Evolutionary conservation across 2,888 invertebrate species (phyloP).

Genomic region (Cantharis flavilabris): DNA sequence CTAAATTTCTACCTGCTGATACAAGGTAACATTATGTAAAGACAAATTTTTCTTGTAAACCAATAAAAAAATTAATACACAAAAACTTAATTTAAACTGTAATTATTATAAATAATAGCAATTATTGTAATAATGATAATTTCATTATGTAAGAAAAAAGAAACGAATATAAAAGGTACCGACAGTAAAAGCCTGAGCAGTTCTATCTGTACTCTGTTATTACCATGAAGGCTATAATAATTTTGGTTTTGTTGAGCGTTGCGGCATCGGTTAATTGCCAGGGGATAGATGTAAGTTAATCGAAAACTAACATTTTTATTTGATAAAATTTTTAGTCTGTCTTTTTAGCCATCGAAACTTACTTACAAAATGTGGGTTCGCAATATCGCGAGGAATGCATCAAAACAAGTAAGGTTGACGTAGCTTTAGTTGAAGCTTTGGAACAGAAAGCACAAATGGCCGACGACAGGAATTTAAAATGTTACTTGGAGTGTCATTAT

Average conservation of each 20-base stretch:
- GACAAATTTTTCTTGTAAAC: too few relatives aligned
- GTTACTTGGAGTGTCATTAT: background rate
- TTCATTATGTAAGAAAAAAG: too few relatives aligned
- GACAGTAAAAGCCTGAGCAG: too few relatives aligned
- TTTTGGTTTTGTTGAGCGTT: background rate
- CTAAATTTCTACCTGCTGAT: too few relatives aligned
- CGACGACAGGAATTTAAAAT: background rate
- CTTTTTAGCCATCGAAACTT: background rate
- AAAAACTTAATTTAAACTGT: too few relatives aligned
- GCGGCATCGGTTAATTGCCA: background rate
- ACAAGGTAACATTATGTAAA: too few relatives aligned
- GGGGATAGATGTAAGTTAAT: background rate
- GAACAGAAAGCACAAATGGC: background rate
- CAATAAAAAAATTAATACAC: too few relatives aligned
- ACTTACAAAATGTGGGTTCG: background rate
- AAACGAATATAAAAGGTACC: too few relatives aligned
- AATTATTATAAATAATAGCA: too few relatives aligned
- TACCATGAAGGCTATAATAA: background rate
- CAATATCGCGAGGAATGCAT: background rate
- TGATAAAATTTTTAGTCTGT: background rate
- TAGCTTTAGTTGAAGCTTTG: background rate
- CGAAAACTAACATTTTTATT: background rate
- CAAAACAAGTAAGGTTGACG: background rate
- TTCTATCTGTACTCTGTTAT: background rate
- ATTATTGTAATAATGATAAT: too few relatives aligned